phyloP scores from a whole-genome alignment of 2,113 vertebrate species.

The Nerophis ophidion region DNA sequence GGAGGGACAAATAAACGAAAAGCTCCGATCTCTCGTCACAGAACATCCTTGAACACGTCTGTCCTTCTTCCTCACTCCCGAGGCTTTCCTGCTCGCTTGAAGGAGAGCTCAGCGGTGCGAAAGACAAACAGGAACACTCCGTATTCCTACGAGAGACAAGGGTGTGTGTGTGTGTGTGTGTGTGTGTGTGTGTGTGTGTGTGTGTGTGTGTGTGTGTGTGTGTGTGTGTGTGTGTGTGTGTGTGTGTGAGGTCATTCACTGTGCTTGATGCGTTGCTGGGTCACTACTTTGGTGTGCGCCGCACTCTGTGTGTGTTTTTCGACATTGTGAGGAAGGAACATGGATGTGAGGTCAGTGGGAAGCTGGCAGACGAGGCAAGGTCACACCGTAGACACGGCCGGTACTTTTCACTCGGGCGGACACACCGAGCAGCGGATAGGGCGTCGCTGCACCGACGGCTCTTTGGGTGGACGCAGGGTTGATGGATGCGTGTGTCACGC shows the following conservation, averaged over 20 bases:
- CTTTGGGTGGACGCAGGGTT: too few relatives aligned
- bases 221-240: not conserved
- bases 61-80: not conserved
- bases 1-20: not conserved
- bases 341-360: slow-evolving; percentile 27
- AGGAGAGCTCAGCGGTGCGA: slow-evolving; percentile 35
- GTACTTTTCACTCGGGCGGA: slow-evolving; percentile 27
- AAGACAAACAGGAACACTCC: slow-evolving; percentile 49
- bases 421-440: not conserved
- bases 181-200: not conserved
- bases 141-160: slow-evolving; percentile 16
- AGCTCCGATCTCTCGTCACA: not conserved
- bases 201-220: not conserved
- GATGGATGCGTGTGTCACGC: too few relatives aligned
- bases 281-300: not conserved
- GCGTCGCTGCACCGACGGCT: too few relatives aligned
- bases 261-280: not conserved
- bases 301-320: not conserved
- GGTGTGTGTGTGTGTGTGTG: slow-evolving; percentile 7
- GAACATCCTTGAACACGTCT: slow-evolving; percentile 5
- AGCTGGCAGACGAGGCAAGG: slow-evolving; percentile 55
- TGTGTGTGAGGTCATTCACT: slow-evolving; percentile 1
- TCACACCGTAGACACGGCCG: slow-evolving; percentile 37
- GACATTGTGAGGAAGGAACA: not conserved
- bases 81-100: slow-evolving; percentile 8